Evolutionary conservation across 2,797 vertebrate species (phyloP), one percentile per base, ranked within the genome.

Genomic region (Ispidina lecontei): DNA sequence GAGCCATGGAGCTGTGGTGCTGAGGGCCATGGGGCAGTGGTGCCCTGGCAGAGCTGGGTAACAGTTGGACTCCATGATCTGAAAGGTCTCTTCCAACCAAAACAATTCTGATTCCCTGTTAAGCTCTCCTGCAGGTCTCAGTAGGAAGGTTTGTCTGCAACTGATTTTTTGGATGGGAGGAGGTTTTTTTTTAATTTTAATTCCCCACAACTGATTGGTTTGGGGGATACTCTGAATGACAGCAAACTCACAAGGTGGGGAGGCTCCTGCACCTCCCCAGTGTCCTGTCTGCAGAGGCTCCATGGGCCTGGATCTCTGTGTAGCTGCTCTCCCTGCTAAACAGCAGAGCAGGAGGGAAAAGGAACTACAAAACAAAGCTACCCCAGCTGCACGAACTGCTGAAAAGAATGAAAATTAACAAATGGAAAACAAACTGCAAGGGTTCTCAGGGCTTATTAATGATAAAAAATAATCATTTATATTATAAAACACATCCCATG

Each of bases 401-500:
- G 47, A 81, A 64, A 56, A 91, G 31, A 92, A 86, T 54, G 28
- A 81, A 93, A 94, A 92, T 67, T n/a, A 87, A 84, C 23, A 78
- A 70, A 87, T 0, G 55, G 52, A 83, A 93, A 90, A 64, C 20
- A 71, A 79, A 43, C 15, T 54, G 35, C 29, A 65, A 67, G 31
- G 17, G 28, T 39, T 86, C 67, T 76, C 69, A 43, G 37, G 87
- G 33, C 23, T 51, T 70, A 87, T 60, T 76, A 91, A 58, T 60
- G 90, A 75, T 56, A 89, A 87, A 92, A 83, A 58, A 10, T 12
- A 49, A 35, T 56, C 88, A 83, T 59, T 70, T 58, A 25, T 63
- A 17, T 35, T 65, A 47, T 49, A 89, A 90, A 90, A 37, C 35
- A 90, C 28, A 60, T 28, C 9, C 22, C 49, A 54, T 82, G 33